Percentiles rank a stretch among this genome's conserved stretches.
phyloP scores from a whole-genome alignment of 1,140 invertebrate species.

The Orchesella cincta region DNA sequence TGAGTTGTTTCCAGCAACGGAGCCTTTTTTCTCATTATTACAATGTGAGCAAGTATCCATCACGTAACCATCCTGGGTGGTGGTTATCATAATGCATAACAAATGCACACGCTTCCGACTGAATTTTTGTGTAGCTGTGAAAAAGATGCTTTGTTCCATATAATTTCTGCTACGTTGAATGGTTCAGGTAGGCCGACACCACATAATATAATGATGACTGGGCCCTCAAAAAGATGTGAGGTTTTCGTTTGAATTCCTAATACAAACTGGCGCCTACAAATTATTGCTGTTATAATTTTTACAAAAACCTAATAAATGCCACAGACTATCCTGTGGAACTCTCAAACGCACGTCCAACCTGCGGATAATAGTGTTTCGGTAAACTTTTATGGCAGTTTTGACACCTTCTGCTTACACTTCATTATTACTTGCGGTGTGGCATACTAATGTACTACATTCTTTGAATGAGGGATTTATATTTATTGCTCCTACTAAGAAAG shows the following conservation, averaged over 20 bases:
- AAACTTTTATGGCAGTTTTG: slow-evolving; percentile 12
- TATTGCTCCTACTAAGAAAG: background rate
- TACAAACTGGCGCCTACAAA: slow-evolving; percentile 1
- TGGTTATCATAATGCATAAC: background rate
- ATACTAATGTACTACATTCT: background rate
- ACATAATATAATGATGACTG: too few relatives aligned
- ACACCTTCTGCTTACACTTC: background rate
- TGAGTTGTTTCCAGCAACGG: background rate
- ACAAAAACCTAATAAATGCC: slow-evolving; percentile 6
- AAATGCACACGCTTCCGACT: background rate
- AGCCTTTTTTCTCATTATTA: background rate
- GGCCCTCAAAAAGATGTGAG: too few relatives aligned
- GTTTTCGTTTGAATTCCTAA: too few relatives aligned
- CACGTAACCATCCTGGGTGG: background rate
- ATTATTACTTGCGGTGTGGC: background rate
- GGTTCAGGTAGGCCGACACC: too few relatives aligned
- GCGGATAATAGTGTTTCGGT: background rate
- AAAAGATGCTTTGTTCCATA: background rate
- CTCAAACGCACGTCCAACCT: background rate
- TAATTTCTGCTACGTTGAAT: background rate
- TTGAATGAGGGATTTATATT: background rate
- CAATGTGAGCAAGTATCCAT: background rate
- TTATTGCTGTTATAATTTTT: background rate
- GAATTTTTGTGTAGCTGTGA: background rate
- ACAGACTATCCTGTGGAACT: too few relatives aligned